phyloP scores from a whole-genome alignment of 23 tunicate species.

The Trididemnum clinides region DNA sequence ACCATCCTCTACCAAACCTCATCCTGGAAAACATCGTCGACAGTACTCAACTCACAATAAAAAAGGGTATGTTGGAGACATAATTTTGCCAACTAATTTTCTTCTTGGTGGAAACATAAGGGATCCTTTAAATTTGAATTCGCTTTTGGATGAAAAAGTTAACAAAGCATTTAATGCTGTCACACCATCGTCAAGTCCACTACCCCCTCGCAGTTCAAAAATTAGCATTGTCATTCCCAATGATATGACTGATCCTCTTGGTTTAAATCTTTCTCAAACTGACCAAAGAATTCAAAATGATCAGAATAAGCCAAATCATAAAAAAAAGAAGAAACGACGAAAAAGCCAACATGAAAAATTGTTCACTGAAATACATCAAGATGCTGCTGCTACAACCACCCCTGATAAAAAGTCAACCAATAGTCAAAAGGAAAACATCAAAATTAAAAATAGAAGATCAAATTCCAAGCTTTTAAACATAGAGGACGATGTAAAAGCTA shows the following conservation, averaged over 20 bases:
- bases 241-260: slow-evolving; percentile 90
- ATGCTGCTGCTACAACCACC: not conserved
- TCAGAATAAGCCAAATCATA: not conserved
- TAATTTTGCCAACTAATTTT: slow-evolving; percentile 79
- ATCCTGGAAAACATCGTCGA: slow-evolving; percentile 39
- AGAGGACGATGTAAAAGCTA: not conserved
- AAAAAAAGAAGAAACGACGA: slow-evolving; percentile 44
- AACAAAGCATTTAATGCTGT: slow-evolving; percentile 81
- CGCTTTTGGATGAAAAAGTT: slow-evolving; percentile 84
- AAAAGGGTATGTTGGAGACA: slow-evolving; percentile 46
- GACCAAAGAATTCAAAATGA: not conserved
- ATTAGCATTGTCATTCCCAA: slow-evolving; percentile 72
- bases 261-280: slow-evolving; percentile 33
- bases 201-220: slow-evolving; percentile 84
- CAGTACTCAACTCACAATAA: slow-evolving; percentile 39
- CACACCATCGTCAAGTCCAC: slow-evolving; percentile 83
- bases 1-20: not conserved
- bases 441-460: not conserved
- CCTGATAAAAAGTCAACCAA: not conserved
- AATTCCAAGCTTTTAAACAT: not conserved
- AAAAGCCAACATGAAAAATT: slow-evolving; percentile 48
- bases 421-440: slow-evolving; percentile 19
- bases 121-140: slow-evolving; percentile 83
- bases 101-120: slow-evolving; percentile 82
- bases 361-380: not conserved